These are phyloP conservation scores for Macrosoma leucophasiata DNA, from an alignment of 2,888 invertebrate species.

Conservation along the genomic window DNA sequence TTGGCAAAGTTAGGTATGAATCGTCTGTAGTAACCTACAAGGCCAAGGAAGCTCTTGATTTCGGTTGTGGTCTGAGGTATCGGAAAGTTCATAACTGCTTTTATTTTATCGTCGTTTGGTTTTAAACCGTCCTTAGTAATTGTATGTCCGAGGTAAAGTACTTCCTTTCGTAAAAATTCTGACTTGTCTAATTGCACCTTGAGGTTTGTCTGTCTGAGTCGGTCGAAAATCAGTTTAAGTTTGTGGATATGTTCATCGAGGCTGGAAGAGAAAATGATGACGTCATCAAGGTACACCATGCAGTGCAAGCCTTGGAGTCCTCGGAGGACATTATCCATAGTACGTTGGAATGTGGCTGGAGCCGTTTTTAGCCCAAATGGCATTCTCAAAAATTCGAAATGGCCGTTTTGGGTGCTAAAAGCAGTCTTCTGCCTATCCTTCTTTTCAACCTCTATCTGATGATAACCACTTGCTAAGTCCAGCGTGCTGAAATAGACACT, in stretches of 20 bases:
- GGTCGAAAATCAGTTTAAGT: conserved; percentile 23
- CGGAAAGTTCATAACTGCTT: conserved; percentile 26
- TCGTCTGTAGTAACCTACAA: conserved; percentile 40
- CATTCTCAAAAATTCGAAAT: conserved; percentile 30
- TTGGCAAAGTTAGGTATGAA: conserved; percentile 30
- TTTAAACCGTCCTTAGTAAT: conserved; percentile 17
- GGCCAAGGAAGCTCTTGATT: conserved; percentile 37
- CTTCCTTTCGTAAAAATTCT: conserved; percentile 26
- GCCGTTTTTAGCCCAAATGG: conserved; percentile 32
- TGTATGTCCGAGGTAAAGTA: conserved; percentile 22
- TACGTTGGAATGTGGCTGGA: conserved; percentile 43
- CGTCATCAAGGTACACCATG: conserved; percentile 39
- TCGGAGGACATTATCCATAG: conserved; percentile 39
- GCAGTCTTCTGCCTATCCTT: conserved; percentile 24
- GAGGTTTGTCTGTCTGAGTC: conserved; percentile 23
- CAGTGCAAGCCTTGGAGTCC: conserved; percentile 36
- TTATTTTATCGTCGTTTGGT: conserved; percentile 27
- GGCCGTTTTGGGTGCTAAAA: conserved; percentile 25
- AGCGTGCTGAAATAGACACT: too few relatives aligned
- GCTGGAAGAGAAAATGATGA: conserved; percentile 32
- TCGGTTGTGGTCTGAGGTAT: conserved; percentile 26
- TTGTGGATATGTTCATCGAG: conserved; percentile 25
- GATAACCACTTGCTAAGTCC: too few relatives aligned
- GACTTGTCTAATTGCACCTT: conserved; percentile 27
- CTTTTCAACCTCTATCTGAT: too few relatives aligned